A percentile compares a stretch with the other conserved stretches of the same genome.
phyloP scores from a whole-genome alignment of 2,113 vertebrate species.

The Salvator merianae region DNA sequence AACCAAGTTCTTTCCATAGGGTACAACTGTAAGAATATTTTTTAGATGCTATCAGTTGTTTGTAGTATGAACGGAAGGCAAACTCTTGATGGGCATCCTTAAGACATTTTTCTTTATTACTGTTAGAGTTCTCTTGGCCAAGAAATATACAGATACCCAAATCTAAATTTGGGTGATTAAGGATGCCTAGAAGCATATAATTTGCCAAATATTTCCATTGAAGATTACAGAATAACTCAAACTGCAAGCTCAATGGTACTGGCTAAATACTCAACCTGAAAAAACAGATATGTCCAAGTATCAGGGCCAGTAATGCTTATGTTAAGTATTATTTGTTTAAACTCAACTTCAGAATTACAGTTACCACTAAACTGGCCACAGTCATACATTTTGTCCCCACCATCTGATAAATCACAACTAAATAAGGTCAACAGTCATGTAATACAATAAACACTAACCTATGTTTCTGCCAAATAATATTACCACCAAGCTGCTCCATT shows the following conservation, averaged over 20 bases:
- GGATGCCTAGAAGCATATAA: background rate
- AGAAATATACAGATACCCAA: too few relatives aligned
- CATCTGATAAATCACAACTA: background rate
- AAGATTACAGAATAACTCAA: background rate
- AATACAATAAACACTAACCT: background rate
- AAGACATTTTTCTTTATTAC: too few relatives aligned
- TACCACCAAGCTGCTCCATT: slow-evolving; percentile 22
- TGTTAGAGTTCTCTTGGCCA: too few relatives aligned
- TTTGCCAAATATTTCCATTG: background rate
- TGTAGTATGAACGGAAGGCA: too few relatives aligned
- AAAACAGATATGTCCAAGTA: background rate
- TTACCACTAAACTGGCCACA: background rate
- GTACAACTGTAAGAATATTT: too few relatives aligned
- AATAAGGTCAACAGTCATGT: background rate
- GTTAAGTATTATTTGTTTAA: background rate
- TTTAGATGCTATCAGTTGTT: too few relatives aligned
- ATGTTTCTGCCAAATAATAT: background rate
- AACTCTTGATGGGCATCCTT: too few relatives aligned
- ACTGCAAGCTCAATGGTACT: background rate
- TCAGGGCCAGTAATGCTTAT: background rate
- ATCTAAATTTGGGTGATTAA: too few relatives aligned
- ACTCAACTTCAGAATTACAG: background rate
- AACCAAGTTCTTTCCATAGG: too few relatives aligned
- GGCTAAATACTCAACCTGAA: background rate
- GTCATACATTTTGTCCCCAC: background rate